A percentile compares a stretch with the other conserved stretches of the same genome.
Evolutionary conservation across 37 sponge, comb jelly and placozoan species (phyloP).

Genomic region (Haliclona indistincta): DNA sequence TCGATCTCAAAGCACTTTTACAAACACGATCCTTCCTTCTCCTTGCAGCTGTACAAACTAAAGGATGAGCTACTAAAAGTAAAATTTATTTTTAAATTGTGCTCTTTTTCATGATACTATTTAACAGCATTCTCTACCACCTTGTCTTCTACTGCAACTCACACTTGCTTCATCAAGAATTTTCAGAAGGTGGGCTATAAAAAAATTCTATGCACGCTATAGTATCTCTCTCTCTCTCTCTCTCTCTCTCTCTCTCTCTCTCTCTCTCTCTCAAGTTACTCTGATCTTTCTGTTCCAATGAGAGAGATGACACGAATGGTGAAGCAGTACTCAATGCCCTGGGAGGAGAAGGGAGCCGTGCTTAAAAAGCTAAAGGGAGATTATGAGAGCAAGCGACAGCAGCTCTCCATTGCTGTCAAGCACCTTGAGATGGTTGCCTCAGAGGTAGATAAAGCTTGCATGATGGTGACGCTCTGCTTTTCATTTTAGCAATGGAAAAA

Average conservation of each 20-base stretch:
- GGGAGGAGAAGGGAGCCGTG: slow-evolving; percentile 68
- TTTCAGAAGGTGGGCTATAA: slow-evolving; percentile 51
- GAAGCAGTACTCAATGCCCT: slow-evolving; percentile 51
- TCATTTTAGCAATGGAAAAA: background rate
- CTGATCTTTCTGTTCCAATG: slow-evolving; percentile 62
- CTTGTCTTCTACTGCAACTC: slow-evolving; percentile 44
- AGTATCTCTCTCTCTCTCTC: background rate
- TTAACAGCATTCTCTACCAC: slow-evolving; percentile 51
- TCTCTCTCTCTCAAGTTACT: slow-evolving; percentile 35
- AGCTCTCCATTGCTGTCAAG: slow-evolving; percentile 72
- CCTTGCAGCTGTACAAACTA: slow-evolving; percentile 36
- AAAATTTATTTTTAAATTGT: background rate
- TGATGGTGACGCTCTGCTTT: background rate
- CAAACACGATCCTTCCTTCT: background rate
- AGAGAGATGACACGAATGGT: slow-evolving; percentile 62
- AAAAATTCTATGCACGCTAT: background rate
- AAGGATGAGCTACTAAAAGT: slow-evolving; percentile 65
- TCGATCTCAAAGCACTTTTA: background rate
- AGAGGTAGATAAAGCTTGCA: slow-evolving; percentile 38
- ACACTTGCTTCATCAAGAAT: slow-evolving; percentile 42
- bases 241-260: background rate
- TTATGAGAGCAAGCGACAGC: slow-evolving; percentile 68
- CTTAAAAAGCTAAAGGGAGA: slow-evolving; percentile 65
- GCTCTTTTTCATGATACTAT: background rate
- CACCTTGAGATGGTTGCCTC: slow-evolving; percentile 59